Conservation (phyloP, 2,113 vertebrate genomes). For the Gavia stellata region DNA sequence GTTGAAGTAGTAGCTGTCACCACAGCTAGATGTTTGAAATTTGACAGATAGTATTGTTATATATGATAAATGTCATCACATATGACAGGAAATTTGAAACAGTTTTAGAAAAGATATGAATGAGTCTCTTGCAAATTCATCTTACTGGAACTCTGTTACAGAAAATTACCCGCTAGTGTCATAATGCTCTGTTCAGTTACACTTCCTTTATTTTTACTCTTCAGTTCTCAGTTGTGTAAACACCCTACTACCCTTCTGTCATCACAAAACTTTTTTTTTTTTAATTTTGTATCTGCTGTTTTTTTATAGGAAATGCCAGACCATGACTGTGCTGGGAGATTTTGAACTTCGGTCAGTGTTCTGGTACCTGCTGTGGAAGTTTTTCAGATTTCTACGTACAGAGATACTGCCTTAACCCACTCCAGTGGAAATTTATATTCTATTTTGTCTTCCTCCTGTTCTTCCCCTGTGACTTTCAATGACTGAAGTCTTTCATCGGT, state of each 20-base stretch:
- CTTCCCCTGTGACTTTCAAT: neutral
- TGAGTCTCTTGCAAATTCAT: neutral
- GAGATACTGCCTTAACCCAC: neutral
- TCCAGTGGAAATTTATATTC: neutral
- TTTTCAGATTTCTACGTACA: neutral
- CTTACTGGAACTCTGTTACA: conserved; percentile 17
- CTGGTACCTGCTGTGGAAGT: neutral
- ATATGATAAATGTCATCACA: neutral
- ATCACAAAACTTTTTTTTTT: neutral
- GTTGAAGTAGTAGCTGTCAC: neutral
- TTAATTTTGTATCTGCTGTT: neutral
- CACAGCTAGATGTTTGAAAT: neutral
- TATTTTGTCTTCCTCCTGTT: neutral
- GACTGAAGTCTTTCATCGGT: neutral
- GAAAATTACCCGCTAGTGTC: neutral
- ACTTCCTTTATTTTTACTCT: neutral
- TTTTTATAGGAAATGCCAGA: neutral
- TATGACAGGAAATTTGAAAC: neutral
- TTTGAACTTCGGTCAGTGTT: neutral
- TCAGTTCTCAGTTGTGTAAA: neutral
- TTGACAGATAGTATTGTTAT: neutral
- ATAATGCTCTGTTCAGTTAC: neutral
- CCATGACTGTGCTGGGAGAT: neutral
- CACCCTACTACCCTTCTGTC: neutral
- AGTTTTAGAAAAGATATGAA: neutral